Conservation (phyloP, 2,113 vertebrate species). For the Turnix velox region DNA sequence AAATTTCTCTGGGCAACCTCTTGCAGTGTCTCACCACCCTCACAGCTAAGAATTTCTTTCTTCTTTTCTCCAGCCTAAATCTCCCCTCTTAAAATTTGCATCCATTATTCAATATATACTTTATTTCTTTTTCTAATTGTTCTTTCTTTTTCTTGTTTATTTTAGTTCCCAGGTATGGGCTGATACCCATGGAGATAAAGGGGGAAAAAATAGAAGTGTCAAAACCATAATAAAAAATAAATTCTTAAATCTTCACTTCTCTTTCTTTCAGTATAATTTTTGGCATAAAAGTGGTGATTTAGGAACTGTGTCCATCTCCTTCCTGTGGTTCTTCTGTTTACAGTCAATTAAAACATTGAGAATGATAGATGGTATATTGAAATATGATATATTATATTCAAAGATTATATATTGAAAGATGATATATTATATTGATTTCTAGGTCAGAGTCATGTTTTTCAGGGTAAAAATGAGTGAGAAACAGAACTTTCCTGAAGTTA, state of each 20-base stretch:
- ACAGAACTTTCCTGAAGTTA: not conserved
- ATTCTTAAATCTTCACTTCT: not conserved
- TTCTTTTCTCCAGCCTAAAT: no score
- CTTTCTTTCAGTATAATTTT: not conserved
- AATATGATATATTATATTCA: not conserved
- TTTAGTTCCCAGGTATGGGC: not conserved
- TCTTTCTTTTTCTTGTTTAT: not conserved
- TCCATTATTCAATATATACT: no score
- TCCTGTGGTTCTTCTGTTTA: not conserved
- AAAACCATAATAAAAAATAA: not conserved
- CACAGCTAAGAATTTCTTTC: no score
- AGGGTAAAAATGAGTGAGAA: not conserved
- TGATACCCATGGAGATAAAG: fast-evolving
- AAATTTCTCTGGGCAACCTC: no score
- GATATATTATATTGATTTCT: no score
- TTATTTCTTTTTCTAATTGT: not conserved
- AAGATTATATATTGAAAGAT: not conserved
- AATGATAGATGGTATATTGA: not conserved
- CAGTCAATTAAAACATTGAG: not conserved
- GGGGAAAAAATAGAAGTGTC: not conserved
- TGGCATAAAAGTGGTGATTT: not conserved
- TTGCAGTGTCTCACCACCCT: no score
- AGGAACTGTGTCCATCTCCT: not conserved
- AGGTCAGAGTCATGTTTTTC: not conserved
- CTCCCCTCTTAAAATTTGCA: no score